phyloP scores from a whole-genome alignment of 1,140 invertebrate species.

The Atopsyche davidsoni region DNA sequence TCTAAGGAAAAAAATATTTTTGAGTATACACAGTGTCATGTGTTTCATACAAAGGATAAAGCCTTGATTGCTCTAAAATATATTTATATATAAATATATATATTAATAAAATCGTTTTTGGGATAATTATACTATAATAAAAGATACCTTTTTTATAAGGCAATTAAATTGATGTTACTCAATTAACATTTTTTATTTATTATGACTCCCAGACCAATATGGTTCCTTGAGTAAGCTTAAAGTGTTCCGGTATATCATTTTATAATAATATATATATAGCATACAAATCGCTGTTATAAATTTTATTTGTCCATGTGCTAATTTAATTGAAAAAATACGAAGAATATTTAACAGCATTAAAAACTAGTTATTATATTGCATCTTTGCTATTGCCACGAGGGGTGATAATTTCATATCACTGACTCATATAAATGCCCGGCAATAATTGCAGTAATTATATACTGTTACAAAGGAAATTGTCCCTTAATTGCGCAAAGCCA shows the following conservation, averaged over 20 bases:
- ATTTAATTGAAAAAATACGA: not conserved
- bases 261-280: too few species aligned
- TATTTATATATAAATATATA: constrained; percentile 3
- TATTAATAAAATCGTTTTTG: not conserved
- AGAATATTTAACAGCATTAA: not conserved
- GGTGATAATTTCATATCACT: constrained; percentile 11
- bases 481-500: constrained; percentile 4
- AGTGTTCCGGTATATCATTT: too few species aligned
- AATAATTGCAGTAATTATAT: constrained; percentile 14
- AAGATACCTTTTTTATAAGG: not conserved
- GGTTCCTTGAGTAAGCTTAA: too few species aligned
- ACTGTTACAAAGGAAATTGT: constrained; percentile 11
- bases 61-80: too few species aligned
- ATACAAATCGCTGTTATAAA: too few species aligned
- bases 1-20: too few species aligned
- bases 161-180: not conserved
- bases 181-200: not conserved
- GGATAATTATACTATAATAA: not conserved
- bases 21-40: too few species aligned
- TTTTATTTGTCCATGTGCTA: too few species aligned
- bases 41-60: too few species aligned
- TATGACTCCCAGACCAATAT: too few species aligned
- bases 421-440: constrained; percentile 6
- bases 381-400: not conserved
- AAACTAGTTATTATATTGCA: not conserved